phyloP scores from a whole-genome alignment of 2,888 invertebrate species.

The Lithodes maja region DNA sequence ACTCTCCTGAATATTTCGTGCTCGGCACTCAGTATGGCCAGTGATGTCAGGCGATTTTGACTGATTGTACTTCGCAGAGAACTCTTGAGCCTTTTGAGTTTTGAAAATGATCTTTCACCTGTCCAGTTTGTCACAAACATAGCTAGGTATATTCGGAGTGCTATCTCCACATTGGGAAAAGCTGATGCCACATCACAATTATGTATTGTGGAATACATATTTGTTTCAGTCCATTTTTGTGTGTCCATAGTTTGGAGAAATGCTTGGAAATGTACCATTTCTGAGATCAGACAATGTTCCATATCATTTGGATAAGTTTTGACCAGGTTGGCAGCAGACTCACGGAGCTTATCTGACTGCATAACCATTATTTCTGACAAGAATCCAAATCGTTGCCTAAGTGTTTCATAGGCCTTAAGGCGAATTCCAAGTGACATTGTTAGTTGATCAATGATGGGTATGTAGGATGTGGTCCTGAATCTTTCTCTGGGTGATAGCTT shows the following conservation, averaged over 20 bases:
- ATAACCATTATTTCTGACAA: constrained; percentile 19
- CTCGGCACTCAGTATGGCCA: neutral
- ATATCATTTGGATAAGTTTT: constrained; percentile 1
- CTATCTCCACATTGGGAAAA: constrained; percentile 6
- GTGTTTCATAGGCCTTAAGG: constrained; percentile 8
- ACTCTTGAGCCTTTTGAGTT: constrained; percentile 17
- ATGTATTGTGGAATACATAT: neutral
- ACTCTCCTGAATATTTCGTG: constrained; percentile 3
- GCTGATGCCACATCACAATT: neutral
- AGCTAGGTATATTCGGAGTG: neutral
- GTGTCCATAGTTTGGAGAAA: neutral
- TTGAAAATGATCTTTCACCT: neutral
- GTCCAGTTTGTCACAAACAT: constrained; percentile 16
- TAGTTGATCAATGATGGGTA: constrained; percentile 34
- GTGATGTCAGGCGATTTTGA: neutral
- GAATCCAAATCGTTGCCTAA: neutral
- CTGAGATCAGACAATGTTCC: constrained; percentile 17
- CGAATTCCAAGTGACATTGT: neutral
- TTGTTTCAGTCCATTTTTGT: neutral
- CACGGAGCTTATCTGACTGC: neutral
- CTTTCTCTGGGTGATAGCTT: constrained; percentile 11
- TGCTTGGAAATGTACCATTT: constrained; percentile 34
- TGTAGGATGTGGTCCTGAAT: constrained; percentile 35
- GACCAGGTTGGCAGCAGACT: constrained; percentile 18
- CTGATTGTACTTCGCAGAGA: neutral